Base-by-base conservation (phyloP, 2,113 vertebrate genomes). In the Gasterosteus aculeatus region DNA sequence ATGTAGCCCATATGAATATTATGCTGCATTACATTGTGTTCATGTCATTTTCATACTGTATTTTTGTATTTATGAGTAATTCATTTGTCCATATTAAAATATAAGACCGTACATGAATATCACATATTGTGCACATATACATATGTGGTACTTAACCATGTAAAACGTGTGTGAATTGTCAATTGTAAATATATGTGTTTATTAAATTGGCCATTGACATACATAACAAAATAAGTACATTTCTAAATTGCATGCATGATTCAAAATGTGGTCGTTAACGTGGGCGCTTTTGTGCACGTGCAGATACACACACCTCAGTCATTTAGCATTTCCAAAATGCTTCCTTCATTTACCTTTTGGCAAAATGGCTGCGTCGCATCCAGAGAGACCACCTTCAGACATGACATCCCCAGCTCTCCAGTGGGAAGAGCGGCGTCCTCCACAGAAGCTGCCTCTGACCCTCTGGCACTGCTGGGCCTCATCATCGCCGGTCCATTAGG, bases 401-500 rank as follows among this genome's bases (percentile, higher is more conserved):
- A 90, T 90, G 88, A 91, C 91, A 90, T 85, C 85, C 84, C 83
- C 72, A 4, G 80, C 85, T 91, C 92, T 90, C 92, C 47, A 47
- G 86, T 85, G 92, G 84, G 78, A 81, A 80, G 82, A 78, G 85
- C 72, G 65, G 85, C 85, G 78, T 92, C 87, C 88, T 93, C 91
- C 89, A 90, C 92, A 91, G 92, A 91, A 92, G 90, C 91, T 91
- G 89, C 91, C 90, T 92, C 87, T 93, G 92, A 93, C 92, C 92
- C 92, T 89, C 92, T 92, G 90, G 91, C 90, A 89, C 92, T 90
- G 86, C 87, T 87, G 91, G 90, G 91, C 91, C 90, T 92, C 91
- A 93, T 93, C 91, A 93, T 93, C 90, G 90, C 89, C 92, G 89
- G 82, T 91, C 92, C 92, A 93, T 93, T 93, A 93, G 91, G 92